phyloP scores from a whole-genome alignment of 2,797 vertebrate species.

The Parauchenoglanis ngamensis region DNA sequence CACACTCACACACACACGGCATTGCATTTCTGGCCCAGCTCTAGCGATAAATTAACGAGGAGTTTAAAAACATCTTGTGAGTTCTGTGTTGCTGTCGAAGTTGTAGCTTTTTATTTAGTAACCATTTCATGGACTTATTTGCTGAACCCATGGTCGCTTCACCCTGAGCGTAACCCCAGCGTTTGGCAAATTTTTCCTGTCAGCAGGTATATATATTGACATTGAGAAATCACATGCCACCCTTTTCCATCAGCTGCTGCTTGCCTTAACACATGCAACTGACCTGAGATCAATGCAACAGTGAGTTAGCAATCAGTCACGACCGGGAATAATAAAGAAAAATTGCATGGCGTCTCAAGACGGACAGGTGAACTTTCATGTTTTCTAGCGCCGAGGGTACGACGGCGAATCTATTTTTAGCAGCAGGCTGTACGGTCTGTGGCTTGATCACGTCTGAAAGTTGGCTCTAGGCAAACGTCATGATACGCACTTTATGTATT shows the following conservation, averaged over 20 bases:
- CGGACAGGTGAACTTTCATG: conserved; percentile 6
- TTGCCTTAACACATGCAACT: conserved; percentile 6
- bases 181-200: neutral
- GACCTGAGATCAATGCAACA: conserved; percentile 15
- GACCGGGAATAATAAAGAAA: conserved; percentile 3
- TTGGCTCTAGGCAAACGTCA: neutral
- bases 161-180: neutral
- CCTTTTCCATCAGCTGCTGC: neutral
- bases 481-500: neutral
- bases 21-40: neutral
- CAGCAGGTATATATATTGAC: neutral
- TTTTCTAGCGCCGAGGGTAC: neutral
- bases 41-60: neutral
- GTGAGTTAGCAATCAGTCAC: conserved; percentile 18
- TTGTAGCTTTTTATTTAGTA: neutral
- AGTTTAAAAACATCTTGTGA: neutral
- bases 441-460: neutral
- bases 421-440: neutral
- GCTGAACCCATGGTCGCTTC: neutral
- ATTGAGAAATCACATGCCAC: conserved; percentile 7
- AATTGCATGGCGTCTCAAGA: conserved; percentile 16
- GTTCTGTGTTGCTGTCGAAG: neutral
- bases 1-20: neutral
- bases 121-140: neutral
- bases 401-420: conserved; percentile 7